Percentiles rank a stretch among this genome's conserved stretches.
Evolutionary conservation across 2,888 invertebrate genomes (phyloP).

Genomic region (Omphaloscelis lunosa): DNA sequence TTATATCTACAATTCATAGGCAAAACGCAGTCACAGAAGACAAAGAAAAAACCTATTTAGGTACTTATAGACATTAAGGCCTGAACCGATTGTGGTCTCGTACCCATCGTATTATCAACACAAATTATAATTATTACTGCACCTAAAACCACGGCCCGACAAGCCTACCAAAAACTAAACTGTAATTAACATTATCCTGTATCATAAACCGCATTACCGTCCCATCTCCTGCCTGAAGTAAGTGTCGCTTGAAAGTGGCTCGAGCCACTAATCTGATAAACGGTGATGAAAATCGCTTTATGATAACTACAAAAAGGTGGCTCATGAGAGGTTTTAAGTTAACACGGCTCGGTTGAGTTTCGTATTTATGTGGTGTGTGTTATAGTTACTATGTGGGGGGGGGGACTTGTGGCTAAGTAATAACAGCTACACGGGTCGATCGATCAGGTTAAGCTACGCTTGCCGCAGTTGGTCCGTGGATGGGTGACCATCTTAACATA

Average conservation of each 20-base stretch:
- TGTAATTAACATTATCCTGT: conserved; percentile 35
- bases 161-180: conserved; percentile 31
- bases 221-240: conserved; percentile 39
- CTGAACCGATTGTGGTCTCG: no score
- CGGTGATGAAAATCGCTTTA: conserved; percentile 77
- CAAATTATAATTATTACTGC: neutral
- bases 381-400: neutral
- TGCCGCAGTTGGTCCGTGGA: no score
- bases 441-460: no score
- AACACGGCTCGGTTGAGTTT: conserved; percentile 29
- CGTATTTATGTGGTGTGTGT: conserved; percentile 9
- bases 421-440: no score
- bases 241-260: conserved; percentile 63
- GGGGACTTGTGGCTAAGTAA: no score
- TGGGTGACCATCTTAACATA: no score
- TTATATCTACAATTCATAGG: no score
- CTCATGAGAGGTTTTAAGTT: conserved; percentile 64
- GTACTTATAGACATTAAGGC: no score
- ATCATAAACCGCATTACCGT: conserved; percentile 38
- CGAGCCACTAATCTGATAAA: conserved; percentile 79
- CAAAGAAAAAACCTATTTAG: no score
- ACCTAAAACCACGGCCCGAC: conserved; percentile 3
- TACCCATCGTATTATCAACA: no score
- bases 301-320: conserved; percentile 70
- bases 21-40: no score